Evolutionary conservation across 1,140 invertebrate genomes (phyloP), one percentile per base, ranked within the genome.

Genomic region (Nylanderia fulva): DNA sequence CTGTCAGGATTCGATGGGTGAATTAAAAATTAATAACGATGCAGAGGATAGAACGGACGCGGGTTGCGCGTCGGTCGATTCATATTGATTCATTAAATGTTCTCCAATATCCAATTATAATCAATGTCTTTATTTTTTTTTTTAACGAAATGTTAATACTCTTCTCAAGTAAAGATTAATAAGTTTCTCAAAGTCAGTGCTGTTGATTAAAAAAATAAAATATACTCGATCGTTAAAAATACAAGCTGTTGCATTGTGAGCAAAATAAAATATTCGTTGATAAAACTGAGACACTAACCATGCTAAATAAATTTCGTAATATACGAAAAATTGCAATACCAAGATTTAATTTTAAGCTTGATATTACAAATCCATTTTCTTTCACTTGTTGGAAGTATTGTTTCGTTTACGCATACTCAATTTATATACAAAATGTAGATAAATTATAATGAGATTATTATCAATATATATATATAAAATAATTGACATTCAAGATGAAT

Each of bases 51-150:
- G 58, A 64, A 72, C 52, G 29, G 76, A 86, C 87, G 76, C 86
- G 84, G 56, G 11, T 42, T 66, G 52, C 87, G 85, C 88, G 76
- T 85, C 71, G 42, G 71, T 61, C 77, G 60, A 29, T 80, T 64
- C 84, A 84, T 69, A 86, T 58, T 64, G 36, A 27, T 27, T 85
- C 18, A 29, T 24, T 77, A 24, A 84, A 84, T 69, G 29, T 33
- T 48, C 36, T 24, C 29, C 11, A 71, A 84, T 48, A 27, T 24
- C 29, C 11, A 71, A 84, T 88, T 87, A 74, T 48, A 69, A 54
- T 56, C 13, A 85, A 48, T n/a, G 21, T 56, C 15, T 15, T 6
- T 42, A 33, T 33, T 58, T 58, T 45, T 42, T 58, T 60, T 45
- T 42, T 58, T 60, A 75, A 45, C 27, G 27, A 71, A 29, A 33